A percentile compares a stretch with the other conserved stretches of the same genome.
Evolutionary conservation across 1,140 invertebrate species (phyloP).

Genomic region (Achatina immaculata): DNA sequence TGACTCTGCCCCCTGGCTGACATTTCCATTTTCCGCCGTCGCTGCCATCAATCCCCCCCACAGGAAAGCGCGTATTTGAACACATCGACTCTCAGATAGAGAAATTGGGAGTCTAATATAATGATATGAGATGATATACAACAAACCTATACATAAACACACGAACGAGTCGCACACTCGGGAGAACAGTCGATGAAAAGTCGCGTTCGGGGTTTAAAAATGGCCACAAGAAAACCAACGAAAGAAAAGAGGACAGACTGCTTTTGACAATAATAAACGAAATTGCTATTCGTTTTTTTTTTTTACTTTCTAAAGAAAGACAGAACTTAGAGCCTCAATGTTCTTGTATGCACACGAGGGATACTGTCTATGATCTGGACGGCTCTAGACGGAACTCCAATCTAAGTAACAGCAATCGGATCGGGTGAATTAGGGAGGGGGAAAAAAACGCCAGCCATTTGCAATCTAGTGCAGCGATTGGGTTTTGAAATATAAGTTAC

Average conservation of each 20-base stretch:
- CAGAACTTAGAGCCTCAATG: not conserved
- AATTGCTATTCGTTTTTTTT: not conserved
- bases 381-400: not conserved
- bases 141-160: not conserved
- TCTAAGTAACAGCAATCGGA: not conserved
- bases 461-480: no score
- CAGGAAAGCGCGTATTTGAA: not conserved
- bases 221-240: not conserved
- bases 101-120: not conserved
- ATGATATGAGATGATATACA: not conserved
- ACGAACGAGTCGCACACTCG: not conserved
- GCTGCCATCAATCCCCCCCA: not conserved
- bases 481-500: no score
- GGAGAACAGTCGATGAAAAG: not conserved
- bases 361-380: not conserved
- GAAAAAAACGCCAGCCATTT: no score
- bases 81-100: not conserved
- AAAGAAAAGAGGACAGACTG: not conserved
- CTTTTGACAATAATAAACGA: not conserved
- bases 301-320: no score
- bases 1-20: constrained; percentile 6
- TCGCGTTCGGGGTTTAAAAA: not conserved
- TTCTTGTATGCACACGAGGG: not conserved
- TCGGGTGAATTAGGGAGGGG: not conserved
- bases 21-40: not conserved